Percentiles rank a stretch among this genome's conserved stretches.
Conservation (phyloP, 1,140 invertebrate genomes). For the Heliothis subflexa region DNA sequence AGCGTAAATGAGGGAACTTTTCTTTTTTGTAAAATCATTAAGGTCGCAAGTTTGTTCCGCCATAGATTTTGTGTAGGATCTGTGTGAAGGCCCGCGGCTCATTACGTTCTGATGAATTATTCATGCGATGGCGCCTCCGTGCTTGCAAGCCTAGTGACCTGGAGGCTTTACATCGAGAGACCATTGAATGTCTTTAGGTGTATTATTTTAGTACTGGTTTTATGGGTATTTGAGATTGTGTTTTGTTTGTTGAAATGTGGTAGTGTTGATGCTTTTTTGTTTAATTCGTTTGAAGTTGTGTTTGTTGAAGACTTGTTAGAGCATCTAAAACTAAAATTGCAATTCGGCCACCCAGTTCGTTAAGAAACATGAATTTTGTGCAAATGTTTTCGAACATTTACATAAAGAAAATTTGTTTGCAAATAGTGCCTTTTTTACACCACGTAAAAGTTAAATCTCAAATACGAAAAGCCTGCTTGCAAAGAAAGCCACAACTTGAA, state of each 20-base stretch:
- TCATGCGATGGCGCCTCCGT: slow-evolving; percentile 55
- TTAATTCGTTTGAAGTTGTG: too few species aligned
- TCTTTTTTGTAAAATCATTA: slow-evolving; percentile 57
- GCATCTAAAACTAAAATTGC: too few species aligned
- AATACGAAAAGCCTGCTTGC: too few species aligned
- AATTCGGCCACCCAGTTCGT: too few species aligned
- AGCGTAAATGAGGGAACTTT: slow-evolving; percentile 3
- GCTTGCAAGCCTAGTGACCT: slow-evolving; percentile 53
- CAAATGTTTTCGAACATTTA: too few species aligned
- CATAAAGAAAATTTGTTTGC: too few species aligned
- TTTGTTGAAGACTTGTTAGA: too few species aligned
- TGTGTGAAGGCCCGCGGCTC: slow-evolving; percentile 57
- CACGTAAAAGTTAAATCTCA: too few species aligned
- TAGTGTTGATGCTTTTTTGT: not conserved
- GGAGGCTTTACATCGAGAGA: slow-evolving; percentile 50
- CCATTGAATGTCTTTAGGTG: slow-evolving; percentile 43
- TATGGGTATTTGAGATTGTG: not conserved
- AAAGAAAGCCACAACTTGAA: too few species aligned
- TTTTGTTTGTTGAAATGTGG: not conserved
- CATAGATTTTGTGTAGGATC: slow-evolving; percentile 48
- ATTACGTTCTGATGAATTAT: slow-evolving; percentile 70
- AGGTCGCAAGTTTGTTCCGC: slow-evolving; percentile 37
- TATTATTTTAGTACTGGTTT: slow-evolving; percentile 25
- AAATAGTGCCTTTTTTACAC: too few species aligned
- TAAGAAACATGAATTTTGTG: too few species aligned